phyloP scores from a whole-genome alignment of 2,797 vertebrate genomes.

The Anguilla marmorata region DNA sequence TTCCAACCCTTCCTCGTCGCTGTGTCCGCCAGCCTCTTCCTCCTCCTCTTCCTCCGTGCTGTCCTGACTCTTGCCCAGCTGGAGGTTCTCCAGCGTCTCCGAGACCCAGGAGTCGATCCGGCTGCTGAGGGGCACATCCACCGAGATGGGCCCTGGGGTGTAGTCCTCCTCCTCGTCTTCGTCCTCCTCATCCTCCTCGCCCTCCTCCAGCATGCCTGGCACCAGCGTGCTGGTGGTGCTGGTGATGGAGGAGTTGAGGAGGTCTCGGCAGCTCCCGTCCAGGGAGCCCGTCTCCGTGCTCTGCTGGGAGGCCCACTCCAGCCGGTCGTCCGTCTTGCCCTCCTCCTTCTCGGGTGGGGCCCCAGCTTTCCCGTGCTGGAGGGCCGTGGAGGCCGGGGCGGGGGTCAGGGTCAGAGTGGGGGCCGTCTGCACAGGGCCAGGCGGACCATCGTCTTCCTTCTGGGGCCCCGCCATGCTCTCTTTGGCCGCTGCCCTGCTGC shows the following conservation, averaged over 20 bases:
- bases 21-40: slow-evolving; percentile 74
- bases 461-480: slow-evolving; percentile 60
- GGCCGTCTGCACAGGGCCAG: slow-evolving; percentile 14
- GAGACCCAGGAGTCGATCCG: slow-evolving; percentile 98
- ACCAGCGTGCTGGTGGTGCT: slow-evolving; percentile 97
- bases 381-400: slow-evolving; percentile 51
- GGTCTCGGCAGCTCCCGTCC: slow-evolving; percentile 94
- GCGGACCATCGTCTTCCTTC: neutral
- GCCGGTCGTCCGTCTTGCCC: slow-evolving; percentile 82
- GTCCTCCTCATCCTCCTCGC: slow-evolving; percentile 88
- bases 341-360: slow-evolving; percentile 77
- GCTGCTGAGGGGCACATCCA: slow-evolving; percentile 90
- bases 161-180: slow-evolving; percentile 91
- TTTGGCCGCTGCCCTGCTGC: slow-evolving; percentile 59
- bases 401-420: neutral
- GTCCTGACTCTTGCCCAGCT: slow-evolving; percentile 86
- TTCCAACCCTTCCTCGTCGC: slow-evolving; percentile 84
- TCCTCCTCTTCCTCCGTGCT: slow-evolving; percentile 83
- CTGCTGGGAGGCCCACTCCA: slow-evolving; percentile 96
- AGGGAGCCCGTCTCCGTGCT: slow-evolving; percentile 95
- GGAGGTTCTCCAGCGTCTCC: slow-evolving; percentile 94
- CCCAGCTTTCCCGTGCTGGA: slow-evolving; percentile 61
- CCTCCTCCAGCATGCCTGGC: slow-evolving; percentile 95
- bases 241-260: slow-evolving; percentile 94
- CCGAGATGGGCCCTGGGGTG: slow-evolving; percentile 85